A percentile compares a stretch with the other conserved stretches of the same genome.
These are phyloP conservation scores for Strix uralensis DNA, from an alignment of 2,113 vertebrate genomes.

Conservation along the genomic window DNA sequence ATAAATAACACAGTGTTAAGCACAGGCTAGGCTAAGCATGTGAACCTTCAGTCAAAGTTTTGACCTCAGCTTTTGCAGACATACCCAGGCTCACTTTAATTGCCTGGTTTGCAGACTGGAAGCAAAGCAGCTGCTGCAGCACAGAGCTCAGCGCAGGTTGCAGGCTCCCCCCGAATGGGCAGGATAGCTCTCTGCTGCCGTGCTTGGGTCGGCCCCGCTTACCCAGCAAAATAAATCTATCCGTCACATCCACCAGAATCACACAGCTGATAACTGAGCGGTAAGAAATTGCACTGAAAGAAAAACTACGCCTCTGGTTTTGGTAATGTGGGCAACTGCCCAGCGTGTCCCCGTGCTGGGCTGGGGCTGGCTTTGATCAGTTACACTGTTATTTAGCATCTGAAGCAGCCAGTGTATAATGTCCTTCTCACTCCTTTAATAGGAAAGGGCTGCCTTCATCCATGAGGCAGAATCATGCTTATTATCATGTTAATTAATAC, in stretches of 20 bases:
- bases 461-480: background rate
- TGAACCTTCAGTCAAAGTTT: conserved; percentile 52
- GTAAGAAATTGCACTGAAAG: background rate
- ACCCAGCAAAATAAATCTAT: background rate
- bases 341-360: background rate
- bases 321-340: background rate
- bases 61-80: conserved; percentile 37
- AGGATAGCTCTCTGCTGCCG: background rate
- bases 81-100: background rate
- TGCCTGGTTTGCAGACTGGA: background rate
- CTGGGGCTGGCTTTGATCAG: conserved; percentile 22
- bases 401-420: background rate
- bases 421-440: background rate
- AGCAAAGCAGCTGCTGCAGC: background rate
- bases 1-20: conserved; percentile 59
- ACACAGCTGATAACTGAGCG: background rate
- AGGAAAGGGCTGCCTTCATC: conserved; percentile 22
- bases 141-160: background rate
- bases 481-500: conserved; percentile 63
- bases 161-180: background rate
- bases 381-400: background rate
- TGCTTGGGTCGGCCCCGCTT: fast-evolving
- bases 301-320: background rate
- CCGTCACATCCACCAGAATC: background rate
- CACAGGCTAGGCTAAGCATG: conserved; percentile 24